phyloP scores from a whole-genome alignment of 2,888 invertebrate genomes.

The Ephialtes manifestator region DNA sequence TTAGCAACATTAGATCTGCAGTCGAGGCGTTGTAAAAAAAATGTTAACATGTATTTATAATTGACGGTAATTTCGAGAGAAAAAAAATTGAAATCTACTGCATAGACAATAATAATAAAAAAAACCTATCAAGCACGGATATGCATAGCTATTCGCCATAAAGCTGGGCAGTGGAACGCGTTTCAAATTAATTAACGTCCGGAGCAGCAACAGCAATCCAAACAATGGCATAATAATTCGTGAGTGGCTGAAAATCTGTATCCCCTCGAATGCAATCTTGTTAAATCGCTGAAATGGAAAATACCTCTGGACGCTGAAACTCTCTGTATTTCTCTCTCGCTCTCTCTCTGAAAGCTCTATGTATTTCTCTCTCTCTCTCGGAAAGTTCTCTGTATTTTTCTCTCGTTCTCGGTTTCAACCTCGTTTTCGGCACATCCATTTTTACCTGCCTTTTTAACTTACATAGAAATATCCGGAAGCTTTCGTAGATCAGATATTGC shows the following conservation, averaged over 20 bases:
- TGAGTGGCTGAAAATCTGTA: constrained; percentile 59
- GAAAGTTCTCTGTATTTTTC: neutral
- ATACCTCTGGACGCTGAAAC: constrained; percentile 47
- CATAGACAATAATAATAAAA: constrained; percentile 41
- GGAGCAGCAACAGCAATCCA: constrained; percentile 18
- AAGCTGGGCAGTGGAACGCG: constrained; percentile 65
- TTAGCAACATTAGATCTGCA: no score
- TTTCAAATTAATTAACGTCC: constrained; percentile 77
- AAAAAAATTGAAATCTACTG: neutral
- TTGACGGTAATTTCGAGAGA: neutral
- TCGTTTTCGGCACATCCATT: neutral
- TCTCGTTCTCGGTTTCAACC: neutral
- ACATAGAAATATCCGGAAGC: neutral
- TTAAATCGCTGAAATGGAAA: constrained; percentile 74
- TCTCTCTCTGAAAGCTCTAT: neutral
- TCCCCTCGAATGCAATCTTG: constrained; percentile 69
- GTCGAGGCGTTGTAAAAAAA: no score
- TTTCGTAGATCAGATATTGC: neutral
- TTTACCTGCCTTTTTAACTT: neutral
- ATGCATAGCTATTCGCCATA: constrained; percentile 58
- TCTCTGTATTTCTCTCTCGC: neutral
- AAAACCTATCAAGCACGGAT: constrained; percentile 66
- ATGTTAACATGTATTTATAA: no score
- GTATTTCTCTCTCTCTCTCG: neutral
- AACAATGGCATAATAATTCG: neutral